Conservation (phyloP, 2,113 vertebrate species). For the Lepus europaeus region DNA sequence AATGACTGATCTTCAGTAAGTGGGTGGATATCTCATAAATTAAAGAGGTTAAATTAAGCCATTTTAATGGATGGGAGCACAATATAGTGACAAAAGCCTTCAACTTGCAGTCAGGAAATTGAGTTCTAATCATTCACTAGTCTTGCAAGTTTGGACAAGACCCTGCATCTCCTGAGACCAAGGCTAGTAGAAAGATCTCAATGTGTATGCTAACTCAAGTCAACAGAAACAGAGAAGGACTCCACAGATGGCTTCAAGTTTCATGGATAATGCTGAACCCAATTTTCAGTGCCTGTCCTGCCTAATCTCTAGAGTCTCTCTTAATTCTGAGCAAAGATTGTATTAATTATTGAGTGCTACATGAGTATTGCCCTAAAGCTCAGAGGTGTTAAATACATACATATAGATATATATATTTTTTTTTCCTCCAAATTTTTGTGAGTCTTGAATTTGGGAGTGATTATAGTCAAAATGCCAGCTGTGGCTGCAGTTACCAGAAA, state of each 20-base stretch:
- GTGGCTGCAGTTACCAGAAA: not conserved
- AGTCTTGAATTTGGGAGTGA: not conserved
- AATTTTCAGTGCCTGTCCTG: not conserved
- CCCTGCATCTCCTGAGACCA: not conserved
- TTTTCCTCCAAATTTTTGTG: not conserved
- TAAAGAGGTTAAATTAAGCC: not conserved
- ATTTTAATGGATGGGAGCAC: not conserved
- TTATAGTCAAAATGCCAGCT: not conserved
- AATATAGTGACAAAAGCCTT: not conserved
- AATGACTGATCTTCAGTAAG: not conserved
- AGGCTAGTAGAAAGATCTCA: not conserved
- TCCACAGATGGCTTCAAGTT: not conserved
- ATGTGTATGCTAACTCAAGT: not conserved
- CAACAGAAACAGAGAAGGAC: not conserved
- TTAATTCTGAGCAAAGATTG: not conserved
- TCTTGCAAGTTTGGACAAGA: not conserved
- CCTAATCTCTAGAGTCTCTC: not conserved
- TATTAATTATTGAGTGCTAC: not conserved
- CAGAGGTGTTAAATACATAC: not conserved
- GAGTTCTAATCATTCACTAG: not conserved
- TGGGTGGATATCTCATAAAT: not conserved
- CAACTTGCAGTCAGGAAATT: not conserved
- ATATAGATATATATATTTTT: not conserved
- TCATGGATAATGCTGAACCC: not conserved
- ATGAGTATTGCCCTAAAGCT: not conserved